A percentile compares a stretch with the other conserved stretches of the same genome.
Conservation (phyloP, 2,888 invertebrate genomes). For the Eurois occulta region DNA sequence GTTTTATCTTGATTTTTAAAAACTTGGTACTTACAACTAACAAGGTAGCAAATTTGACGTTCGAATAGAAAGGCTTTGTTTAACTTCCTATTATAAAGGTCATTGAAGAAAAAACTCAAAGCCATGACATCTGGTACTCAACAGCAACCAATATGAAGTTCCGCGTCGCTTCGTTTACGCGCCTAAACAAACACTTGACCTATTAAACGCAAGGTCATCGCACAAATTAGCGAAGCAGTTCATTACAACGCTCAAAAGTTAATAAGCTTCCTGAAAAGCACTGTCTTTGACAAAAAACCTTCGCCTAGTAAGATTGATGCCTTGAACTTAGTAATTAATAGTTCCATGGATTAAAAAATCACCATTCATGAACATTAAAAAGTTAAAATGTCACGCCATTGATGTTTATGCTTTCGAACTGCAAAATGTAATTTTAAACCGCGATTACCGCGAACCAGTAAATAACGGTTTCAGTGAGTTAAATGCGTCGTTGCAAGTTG, state of each 20-base stretch:
- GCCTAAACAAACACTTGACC: constrained; percentile 42
- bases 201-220: constrained; percentile 47
- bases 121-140: background rate
- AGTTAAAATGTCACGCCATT: constrained; percentile 13
- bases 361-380: background rate
- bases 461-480: constrained; percentile 30
- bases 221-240: constrained; percentile 37
- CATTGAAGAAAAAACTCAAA: background rate
- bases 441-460: constrained; percentile 4
- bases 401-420: constrained; percentile 10
- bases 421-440: background rate
- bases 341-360: constrained; percentile 5
- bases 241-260: constrained; percentile 42
- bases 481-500: constrained; percentile 22
- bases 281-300: constrained; percentile 5
- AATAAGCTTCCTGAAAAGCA: constrained; percentile 36
- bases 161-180: constrained; percentile 23
- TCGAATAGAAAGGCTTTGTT: background rate
- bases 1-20: background rate
- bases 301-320: constrained; percentile 8
- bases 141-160: constrained; percentile 8
- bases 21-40: background rate
- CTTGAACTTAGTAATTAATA: background rate
- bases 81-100: background rate
- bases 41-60: background rate